These are phyloP conservation scores for Puffinus mauretanicus DNA, from an alignment of 2,113 vertebrate species.

Conservation along the genomic window DNA sequence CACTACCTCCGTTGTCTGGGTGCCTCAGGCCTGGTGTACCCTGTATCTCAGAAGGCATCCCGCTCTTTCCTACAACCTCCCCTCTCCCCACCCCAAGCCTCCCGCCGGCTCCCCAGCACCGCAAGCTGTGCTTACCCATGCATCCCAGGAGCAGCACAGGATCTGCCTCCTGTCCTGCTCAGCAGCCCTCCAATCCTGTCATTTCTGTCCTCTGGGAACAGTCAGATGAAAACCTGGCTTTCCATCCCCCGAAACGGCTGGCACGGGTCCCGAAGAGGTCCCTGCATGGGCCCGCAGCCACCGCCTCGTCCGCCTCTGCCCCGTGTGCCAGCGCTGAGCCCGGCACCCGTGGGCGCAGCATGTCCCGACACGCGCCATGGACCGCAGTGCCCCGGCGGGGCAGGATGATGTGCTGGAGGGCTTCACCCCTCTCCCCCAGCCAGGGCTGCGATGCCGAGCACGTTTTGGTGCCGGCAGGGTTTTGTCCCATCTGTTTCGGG, in stretches of 20 bases:
- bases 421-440: neutral
- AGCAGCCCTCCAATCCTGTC: neutral
- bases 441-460: neutral
- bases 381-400: fast-evolving
- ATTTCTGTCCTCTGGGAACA: neutral
- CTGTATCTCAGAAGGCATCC: neutral
- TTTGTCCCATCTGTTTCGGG: slow-evolving; percentile 10
- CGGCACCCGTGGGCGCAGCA: fast-evolving
- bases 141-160: neutral
- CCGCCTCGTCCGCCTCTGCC: fast-evolving
- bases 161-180: neutral
- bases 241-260: neutral
- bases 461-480: fast-evolving
- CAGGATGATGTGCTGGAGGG: neutral
- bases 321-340: neutral
- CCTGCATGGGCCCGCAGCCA: fast-evolving
- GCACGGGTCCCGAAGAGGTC: fast-evolving
- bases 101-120: fast-evolving
- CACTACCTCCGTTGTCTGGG: neutral
- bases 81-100: neutral
- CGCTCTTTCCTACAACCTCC: neutral
- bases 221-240: neutral
- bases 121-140: neutral
- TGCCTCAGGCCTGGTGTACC: neutral
- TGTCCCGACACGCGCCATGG: fast-evolving